Evolutionary conservation across 2,797 vertebrate species (phyloP), one percentile per base, ranked within the genome.

Genomic region (Phataginus tricuspis): DNA sequence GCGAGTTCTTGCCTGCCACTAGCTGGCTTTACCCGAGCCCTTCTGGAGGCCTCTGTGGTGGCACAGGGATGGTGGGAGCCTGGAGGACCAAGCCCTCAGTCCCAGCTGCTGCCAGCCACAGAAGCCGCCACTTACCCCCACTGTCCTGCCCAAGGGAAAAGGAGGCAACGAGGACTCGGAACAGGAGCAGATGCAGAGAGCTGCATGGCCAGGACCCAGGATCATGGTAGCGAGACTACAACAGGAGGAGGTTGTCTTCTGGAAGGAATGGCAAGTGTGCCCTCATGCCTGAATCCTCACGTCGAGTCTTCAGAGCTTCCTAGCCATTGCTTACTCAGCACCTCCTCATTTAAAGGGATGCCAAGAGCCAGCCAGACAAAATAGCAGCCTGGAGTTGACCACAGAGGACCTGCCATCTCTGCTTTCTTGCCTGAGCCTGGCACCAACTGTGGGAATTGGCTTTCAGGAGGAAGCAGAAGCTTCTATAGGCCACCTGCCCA

Each of bases 1-100:
- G 13, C 16, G 4, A 68, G 37, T 39, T 34, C 37, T 27, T 5
- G 0, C 37, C 11, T 19, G 3, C 27, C 45, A 1, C 29, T 1
- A 2, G 9, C 13, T 5, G n/a, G 23, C 51, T 72, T 16, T 16
- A 39, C 63, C 75, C 0, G 3, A 5, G 1, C 27, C 25, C 16
- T 29, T 18, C n/a, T 13, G 4, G 51, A 49, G 42, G 7, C 79
- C 49, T 16, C 2, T 25, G 7, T 68, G 57, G 49, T 55, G 34
- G 34, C n/a, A 5, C 49, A 6, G 2, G 25, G 31, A 14, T 21
- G 1, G 59, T 25, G 4, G 4, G 1, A 8, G 27, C 34, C 18
- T 18, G 29, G 31, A 34, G 18, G 49, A 23, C 2, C 45, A 45
- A 45, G 49, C 11, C 18, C 49, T 19, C 11, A 13, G 49, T 5